Percentiles rank a stretch among this genome's conserved stretches.
These are phyloP conservation scores for Indri indri DNA, from an alignment of 2,113 vertebrate species.

Conservation along the genomic window DNA sequence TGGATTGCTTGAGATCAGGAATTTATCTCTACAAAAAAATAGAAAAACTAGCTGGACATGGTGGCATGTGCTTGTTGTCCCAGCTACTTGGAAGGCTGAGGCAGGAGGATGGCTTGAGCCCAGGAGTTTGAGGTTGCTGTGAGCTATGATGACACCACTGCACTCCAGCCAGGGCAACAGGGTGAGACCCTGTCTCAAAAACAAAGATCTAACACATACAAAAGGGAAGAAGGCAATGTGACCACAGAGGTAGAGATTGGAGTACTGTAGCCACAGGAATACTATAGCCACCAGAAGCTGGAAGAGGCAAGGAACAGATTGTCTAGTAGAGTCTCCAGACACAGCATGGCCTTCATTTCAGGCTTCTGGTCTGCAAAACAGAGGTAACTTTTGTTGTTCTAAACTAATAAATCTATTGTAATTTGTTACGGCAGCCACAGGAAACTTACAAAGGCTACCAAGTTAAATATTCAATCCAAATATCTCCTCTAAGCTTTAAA, in stretches of 20 bases:
- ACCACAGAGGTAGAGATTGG: not conserved
- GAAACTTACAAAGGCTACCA: not conserved
- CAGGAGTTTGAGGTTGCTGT: too few species aligned
- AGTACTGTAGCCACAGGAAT: not conserved
- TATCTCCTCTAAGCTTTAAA: not conserved
- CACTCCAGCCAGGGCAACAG: too few species aligned
- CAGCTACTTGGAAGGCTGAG: too few species aligned
- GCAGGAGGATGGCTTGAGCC: too few species aligned
- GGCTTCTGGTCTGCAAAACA: not conserved
- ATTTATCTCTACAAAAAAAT: too few species aligned
- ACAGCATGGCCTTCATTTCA: not conserved
- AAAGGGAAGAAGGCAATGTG: not conserved
- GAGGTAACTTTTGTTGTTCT: not conserved
- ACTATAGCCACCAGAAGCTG: not conserved
- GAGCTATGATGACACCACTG: too few species aligned
- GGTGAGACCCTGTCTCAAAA: too few species aligned
- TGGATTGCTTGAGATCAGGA: too few species aligned
- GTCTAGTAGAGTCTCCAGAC: not conserved
- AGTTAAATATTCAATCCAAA: not conserved
- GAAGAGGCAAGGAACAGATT: not conserved
- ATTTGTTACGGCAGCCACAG: not conserved
- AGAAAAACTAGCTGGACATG: too few species aligned
- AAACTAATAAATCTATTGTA: not conserved
- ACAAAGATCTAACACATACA: not conserved
- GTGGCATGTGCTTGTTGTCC: too few species aligned